phyloP scores from a whole-genome alignment of 2,113 vertebrate genomes.

The Poecilia latipinna region DNA sequence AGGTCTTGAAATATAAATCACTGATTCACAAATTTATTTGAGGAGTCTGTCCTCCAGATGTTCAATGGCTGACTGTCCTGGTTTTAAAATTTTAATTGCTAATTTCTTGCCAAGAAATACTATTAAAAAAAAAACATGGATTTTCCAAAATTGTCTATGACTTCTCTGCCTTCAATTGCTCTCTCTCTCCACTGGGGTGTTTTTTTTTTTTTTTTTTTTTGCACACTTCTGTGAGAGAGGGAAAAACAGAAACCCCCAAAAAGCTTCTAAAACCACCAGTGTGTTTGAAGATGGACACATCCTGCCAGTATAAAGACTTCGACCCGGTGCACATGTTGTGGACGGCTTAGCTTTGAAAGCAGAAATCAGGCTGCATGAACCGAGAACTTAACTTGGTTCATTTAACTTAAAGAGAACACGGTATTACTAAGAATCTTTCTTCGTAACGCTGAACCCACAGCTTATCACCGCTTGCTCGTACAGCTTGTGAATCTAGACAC shows the following conservation, averaged over 20 bases:
- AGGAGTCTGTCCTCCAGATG: background rate
- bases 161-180: background rate
- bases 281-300: background rate
- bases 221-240: no score
- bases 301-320: background rate
- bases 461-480: background rate
- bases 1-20: background rate
- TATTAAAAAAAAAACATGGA: no score
- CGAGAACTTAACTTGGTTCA: background rate
- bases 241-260: background rate
- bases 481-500: slow-evolving; percentile 6
- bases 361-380: background rate
- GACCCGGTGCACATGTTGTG: no score
- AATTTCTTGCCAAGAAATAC: background rate
- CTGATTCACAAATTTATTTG: background rate
- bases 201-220: no score
- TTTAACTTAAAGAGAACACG: background rate
- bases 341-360: background rate
- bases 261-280: background rate
- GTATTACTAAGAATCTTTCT: background rate
- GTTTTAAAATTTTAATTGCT: background rate
- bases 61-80: background rate
- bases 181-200: no score
- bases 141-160: background rate
- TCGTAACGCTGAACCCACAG: background rate